Percentiles rank a stretch among this genome's conserved stretches.
Conservation (phyloP, 2,888 invertebrate genomes). For the Leptopilina myrica region DNA sequence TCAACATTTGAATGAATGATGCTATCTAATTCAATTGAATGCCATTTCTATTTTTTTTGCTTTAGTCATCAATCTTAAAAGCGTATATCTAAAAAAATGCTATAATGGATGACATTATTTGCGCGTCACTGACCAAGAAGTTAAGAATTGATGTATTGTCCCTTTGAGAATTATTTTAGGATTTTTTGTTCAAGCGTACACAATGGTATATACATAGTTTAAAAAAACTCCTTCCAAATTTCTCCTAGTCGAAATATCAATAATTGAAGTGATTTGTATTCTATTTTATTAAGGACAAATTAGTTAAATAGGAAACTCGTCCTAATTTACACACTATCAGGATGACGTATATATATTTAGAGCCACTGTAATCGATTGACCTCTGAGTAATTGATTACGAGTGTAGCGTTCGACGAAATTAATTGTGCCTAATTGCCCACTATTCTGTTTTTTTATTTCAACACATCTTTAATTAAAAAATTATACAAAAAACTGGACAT, state of each 20-base stretch:
- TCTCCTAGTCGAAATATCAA: too few relatives aligned
- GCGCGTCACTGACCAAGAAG: slow-evolving; percentile 57
- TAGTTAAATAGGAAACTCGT: slow-evolving; percentile 47
- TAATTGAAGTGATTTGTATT: slow-evolving; percentile 11
- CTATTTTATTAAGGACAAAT: slow-evolving; percentile 48
- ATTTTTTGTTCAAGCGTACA: background rate
- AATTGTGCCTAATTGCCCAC: slow-evolving; percentile 44
- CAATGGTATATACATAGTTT: background rate
- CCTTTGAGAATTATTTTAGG: slow-evolving; percentile 20
- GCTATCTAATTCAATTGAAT: slow-evolving; percentile 14
- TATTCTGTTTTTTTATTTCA: slow-evolving; percentile 5
- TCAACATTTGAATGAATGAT: background rate
- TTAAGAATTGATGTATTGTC: slow-evolving; percentile 52
- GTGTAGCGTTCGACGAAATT: slow-evolving; percentile 45
- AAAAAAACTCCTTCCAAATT: background rate
- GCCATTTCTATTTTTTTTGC: slow-evolving; percentile 6
- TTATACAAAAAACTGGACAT: background rate
- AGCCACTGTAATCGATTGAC: slow-evolving; percentile 47
- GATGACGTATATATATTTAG: slow-evolving; percentile 43
- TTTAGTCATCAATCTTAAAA: slow-evolving; percentile 26
- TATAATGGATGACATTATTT: slow-evolving; percentile 66
- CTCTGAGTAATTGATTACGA: slow-evolving; percentile 22
- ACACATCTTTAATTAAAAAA: slow-evolving; percentile 22
- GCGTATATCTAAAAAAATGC: slow-evolving; percentile 5
- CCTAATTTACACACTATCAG: slow-evolving; percentile 43